Evolutionary conservation across 1,140 invertebrate species (phyloP).

Genomic region (Heliconius eleuchia): DNA sequence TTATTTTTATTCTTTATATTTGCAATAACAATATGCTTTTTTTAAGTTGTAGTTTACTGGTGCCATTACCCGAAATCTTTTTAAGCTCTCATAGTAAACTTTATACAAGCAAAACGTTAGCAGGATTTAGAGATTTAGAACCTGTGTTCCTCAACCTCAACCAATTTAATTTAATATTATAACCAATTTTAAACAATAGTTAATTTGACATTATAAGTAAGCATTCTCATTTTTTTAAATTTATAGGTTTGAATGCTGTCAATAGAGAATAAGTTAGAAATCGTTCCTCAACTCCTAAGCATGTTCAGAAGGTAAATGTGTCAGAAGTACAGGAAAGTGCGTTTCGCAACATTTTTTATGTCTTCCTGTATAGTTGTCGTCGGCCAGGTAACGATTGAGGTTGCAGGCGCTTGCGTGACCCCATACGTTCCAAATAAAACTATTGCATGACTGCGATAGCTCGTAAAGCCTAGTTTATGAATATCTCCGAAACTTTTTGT

Average conservation of each 20-base stretch:
- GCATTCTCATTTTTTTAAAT: not conserved
- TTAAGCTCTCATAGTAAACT: too few species aligned
- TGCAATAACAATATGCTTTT: too few species aligned
- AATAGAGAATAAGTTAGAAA: not conserved
- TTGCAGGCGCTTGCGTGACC: conserved; percentile 11
- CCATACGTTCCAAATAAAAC: conserved; percentile 17
- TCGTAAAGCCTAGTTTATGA: conserved; percentile 17
- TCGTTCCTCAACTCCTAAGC: not conserved
- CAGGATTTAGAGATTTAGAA: not conserved
- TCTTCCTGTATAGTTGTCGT: conserved; percentile 11
- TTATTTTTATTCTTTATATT: too few species aligned
- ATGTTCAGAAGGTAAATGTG: not conserved
- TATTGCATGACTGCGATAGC: conserved; percentile 17
- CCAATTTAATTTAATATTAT: not conserved
- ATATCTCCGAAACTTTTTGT: conserved; percentile 14
- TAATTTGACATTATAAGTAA: not conserved
- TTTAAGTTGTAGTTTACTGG: too few species aligned
- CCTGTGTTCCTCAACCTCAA: too few species aligned
- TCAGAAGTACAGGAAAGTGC: not conserved
- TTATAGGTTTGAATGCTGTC: not conserved
- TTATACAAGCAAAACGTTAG: too few species aligned
- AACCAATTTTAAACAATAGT: not conserved
- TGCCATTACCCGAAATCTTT: too few species aligned
- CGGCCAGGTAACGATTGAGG: conserved; percentile 11
- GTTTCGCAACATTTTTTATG: conserved; percentile 8